A percentile compares a stretch with the other conserved stretches of the same genome.
Evolutionary conservation across 2,888 invertebrate genomes (phyloP).

Genomic region (Rhorus exstirpatorius): DNA sequence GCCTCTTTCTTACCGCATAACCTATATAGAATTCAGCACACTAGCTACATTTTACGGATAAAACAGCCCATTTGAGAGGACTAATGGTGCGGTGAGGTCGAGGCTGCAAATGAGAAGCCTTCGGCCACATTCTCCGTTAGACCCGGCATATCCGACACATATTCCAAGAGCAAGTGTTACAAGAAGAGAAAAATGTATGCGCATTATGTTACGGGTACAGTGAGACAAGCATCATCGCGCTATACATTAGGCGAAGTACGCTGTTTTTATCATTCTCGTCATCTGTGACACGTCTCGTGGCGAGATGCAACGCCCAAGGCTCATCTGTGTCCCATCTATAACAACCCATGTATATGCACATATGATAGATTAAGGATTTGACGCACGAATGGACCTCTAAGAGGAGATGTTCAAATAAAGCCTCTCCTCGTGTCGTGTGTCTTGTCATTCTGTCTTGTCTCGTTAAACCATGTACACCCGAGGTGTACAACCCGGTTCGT

Average conservation of each 20-base stretch:
- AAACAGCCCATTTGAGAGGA: slow-evolving; percentile 31
- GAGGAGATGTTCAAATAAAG: slow-evolving; percentile 22
- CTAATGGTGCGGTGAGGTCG: slow-evolving; percentile 52
- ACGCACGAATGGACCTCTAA: slow-evolving; percentile 28
- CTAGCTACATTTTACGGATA: slow-evolving; percentile 5
- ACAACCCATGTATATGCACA: slow-evolving; percentile 3
- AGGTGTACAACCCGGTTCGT: slow-evolving; percentile 11
- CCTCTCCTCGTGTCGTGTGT: slow-evolving; percentile 29
- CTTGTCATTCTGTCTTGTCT: slow-evolving; percentile 39
- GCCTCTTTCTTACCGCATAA: slow-evolving; percentile 5
- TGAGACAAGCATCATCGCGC: slow-evolving; percentile 1
- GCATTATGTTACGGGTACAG: not conserved
- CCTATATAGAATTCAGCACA: slow-evolving; percentile 2
- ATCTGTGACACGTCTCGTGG: slow-evolving; percentile 56
- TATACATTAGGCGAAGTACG: slow-evolving; percentile 41
- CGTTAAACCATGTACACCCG: slow-evolving; percentile 39
- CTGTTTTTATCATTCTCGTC: slow-evolving; percentile 51
- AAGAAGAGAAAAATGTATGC: slow-evolving; percentile 19
- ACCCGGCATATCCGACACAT: slow-evolving; percentile 67
- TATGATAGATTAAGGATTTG: slow-evolving; percentile 20
- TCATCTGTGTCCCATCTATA: slow-evolving; percentile 15
- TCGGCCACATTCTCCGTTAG: slow-evolving; percentile 77
- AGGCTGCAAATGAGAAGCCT: slow-evolving; percentile 62
- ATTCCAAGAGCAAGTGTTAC: slow-evolving; percentile 34
- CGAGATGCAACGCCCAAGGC: slow-evolving; percentile 61